Conservation (phyloP, 1,140 invertebrate species). For the Listronotus oregonensis region DNA sequence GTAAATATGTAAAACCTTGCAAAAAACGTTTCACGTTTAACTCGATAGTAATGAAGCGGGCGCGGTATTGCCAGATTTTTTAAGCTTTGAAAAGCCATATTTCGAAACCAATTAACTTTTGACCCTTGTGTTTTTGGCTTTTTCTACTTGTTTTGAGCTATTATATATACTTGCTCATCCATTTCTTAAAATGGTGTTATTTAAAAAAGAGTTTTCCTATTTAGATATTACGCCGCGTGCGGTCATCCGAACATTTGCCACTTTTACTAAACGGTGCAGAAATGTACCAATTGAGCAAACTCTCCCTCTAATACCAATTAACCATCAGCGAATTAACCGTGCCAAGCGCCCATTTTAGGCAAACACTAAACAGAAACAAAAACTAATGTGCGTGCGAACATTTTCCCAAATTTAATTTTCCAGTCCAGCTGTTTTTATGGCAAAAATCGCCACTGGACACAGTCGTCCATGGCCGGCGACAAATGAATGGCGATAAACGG, state of each 20-base stretch:
- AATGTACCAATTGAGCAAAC: slow-evolving; percentile 1
- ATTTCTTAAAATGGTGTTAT: no score
- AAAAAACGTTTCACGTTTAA: no score
- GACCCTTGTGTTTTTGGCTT: no score
- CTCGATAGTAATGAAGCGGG: no score
- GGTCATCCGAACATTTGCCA: slow-evolving; percentile 4
- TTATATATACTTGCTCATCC: no score
- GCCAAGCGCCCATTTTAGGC: slow-evolving; percentile 15
- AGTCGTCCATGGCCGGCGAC: slow-evolving; percentile 29
- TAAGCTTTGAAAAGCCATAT: no score
- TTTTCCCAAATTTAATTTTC: slow-evolving; percentile 55
- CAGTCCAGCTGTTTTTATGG: slow-evolving; percentile 53
- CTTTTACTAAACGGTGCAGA: slow-evolving; percentile 20
- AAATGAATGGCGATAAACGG: slow-evolving; percentile 46
- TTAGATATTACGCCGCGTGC: no score
- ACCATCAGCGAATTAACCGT: slow-evolving; percentile 22
- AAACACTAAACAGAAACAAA: slow-evolving; percentile 50
- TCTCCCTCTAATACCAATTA: slow-evolving; percentile 24
- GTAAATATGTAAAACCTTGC: no score
- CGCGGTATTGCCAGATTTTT: no score
- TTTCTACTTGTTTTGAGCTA: no score
- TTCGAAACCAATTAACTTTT: no score
- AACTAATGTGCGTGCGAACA: slow-evolving; percentile 54
- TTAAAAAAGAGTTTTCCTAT: no score
- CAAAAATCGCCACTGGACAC: slow-evolving; percentile 51